phyloP scores from a whole-genome alignment of 53 echinoderm and acorn worm genomes.

The Henricia sp. region DNA sequence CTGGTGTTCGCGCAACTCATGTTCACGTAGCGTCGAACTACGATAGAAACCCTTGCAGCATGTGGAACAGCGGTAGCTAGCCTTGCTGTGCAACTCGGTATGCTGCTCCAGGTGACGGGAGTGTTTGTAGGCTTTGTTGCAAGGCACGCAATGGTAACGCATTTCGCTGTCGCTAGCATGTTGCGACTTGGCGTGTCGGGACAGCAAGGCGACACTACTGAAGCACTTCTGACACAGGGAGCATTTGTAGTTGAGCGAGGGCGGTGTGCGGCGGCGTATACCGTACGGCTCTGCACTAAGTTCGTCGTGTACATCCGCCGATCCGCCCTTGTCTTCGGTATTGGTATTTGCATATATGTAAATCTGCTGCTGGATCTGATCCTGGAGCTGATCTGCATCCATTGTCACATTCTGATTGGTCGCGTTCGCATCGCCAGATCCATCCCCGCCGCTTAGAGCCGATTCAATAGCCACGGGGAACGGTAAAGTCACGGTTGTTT shows the following conservation, averaged over 20 bases:
- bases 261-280: neutral
- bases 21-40: slow-evolving; percentile 24
- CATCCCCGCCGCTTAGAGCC: slow-evolving; percentile 7
- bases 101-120: slow-evolving; percentile 58
- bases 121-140: slow-evolving; percentile 64
- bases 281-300: neutral
- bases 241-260: slow-evolving; percentile 30
- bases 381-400: slow-evolving; percentile 12
- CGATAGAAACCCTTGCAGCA: slow-evolving; percentile 60
- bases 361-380: slow-evolving; percentile 7
- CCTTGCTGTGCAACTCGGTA: slow-evolving; percentile 53
- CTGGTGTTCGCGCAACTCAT: slow-evolving; percentile 69
- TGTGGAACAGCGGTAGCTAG: slow-evolving; percentile 48
- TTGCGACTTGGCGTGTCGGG: slow-evolving; percentile 54
- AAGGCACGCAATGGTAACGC: slow-evolving; percentile 56
- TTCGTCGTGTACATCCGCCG: neutral
- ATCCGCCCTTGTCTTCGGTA: neutral
- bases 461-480: slow-evolving; percentile 46
- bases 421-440: neutral
- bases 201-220: slow-evolving; percentile 50
- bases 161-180: slow-evolving; percentile 49
- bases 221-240: slow-evolving; percentile 55
- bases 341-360: slow-evolving; percentile 37
- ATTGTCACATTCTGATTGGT: neutral
- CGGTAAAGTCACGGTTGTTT: slow-evolving; percentile 23